These are phyloP conservation scores for Cardinalis cardinalis DNA, from an alignment of 2,113 vertebrate species.

Conservation along the genomic window DNA sequence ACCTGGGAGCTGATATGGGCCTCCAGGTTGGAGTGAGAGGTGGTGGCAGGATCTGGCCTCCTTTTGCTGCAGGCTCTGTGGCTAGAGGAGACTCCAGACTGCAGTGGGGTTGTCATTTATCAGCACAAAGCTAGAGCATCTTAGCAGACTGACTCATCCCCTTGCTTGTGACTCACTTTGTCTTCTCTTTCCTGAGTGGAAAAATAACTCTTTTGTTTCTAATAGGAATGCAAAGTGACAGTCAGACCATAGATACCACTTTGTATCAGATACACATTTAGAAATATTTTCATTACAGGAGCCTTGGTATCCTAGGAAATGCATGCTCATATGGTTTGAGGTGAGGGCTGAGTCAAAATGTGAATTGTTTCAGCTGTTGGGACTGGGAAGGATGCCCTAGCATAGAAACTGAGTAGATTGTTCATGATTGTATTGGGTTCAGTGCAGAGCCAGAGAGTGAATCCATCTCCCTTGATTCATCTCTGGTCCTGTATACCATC, in stretches of 20 bases:
- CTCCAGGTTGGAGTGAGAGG: not conserved
- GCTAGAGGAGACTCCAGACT: not conserved
- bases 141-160: slow-evolving; percentile 29
- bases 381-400: not conserved
- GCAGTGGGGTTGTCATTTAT: not conserved
- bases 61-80: fast-evolving
- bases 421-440: fast-evolving
- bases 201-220: slow-evolving; percentile 9
- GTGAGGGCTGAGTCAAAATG: not conserved
- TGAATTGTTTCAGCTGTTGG: not conserved
- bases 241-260: not conserved
- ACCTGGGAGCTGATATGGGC: fast-evolving
- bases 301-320: slow-evolving; percentile 7
- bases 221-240: not conserved
- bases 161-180: slow-evolving; percentile 31
- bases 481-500: not conserved
- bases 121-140: not conserved
- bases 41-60: not conserved
- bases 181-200: not conserved
- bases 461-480: not conserved
- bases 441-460: not conserved
- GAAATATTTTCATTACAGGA: slow-evolving; percentile 10
- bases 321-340: not conserved
- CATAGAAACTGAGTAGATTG: not conserved
- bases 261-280: not conserved